Evolutionary conservation across 2,797 vertebrate species (phyloP).

Genomic region (Babyrousa celebensis): DNA sequence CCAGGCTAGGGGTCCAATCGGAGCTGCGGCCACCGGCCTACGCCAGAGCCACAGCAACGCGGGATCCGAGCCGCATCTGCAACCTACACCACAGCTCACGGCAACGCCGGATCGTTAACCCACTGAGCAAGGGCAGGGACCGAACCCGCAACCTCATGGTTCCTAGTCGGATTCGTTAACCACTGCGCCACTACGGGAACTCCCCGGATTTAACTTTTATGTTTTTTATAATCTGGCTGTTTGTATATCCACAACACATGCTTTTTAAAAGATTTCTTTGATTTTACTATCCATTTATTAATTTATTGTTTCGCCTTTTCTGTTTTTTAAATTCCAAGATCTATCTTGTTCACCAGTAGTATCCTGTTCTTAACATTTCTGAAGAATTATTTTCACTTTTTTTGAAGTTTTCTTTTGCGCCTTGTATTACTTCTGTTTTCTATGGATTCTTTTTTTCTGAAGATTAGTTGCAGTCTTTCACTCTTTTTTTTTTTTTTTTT

Average conservation of each 20-base stretch:
- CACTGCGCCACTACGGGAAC: no score
- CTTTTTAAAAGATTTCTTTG: background rate
- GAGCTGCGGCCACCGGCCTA: no score
- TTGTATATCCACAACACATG: background rate
- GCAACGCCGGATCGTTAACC: no score
- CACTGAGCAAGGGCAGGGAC: no score
- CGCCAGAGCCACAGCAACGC: no score
- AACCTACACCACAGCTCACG: no score
- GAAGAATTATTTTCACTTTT: background rate
- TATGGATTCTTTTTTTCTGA: background rate
- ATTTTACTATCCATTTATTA: background rate
- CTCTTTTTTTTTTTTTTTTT: background rate
- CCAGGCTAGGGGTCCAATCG: no score
- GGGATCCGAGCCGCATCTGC: no score
- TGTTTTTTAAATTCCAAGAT: conserved; percentile 1
- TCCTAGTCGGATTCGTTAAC: no score
- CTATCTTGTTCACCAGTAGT: background rate
- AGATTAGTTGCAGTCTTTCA: background rate
- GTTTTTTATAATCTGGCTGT: background rate
- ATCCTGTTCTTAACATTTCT: background rate
- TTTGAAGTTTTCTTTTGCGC: background rate
- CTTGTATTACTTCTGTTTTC: background rate
- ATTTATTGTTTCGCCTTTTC: background rate
- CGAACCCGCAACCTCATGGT: no score
- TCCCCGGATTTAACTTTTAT: background rate